Conservation (phyloP, 1,140 invertebrate genomes). For the Meloidogyne hapla region DNA sequence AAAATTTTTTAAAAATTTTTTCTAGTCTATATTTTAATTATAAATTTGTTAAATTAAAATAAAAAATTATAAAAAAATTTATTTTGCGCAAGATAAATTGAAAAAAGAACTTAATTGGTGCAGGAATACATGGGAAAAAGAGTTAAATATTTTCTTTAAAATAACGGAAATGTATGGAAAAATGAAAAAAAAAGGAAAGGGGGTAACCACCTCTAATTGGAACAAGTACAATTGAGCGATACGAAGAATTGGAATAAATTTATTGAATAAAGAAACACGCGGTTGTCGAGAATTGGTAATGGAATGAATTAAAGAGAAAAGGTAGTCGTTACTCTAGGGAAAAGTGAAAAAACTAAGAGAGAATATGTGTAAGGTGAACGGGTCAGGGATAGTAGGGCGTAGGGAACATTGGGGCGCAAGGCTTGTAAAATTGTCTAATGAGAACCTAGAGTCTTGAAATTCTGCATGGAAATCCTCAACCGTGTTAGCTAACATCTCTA, state of each 20-base stretch:
- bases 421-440: neutral
- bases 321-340: neutral
- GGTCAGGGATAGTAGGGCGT: neutral
- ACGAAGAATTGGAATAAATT: neutral
- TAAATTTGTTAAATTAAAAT: neutral
- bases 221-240: neutral
- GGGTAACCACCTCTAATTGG: neutral
- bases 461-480: neutral
- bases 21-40: neutral
- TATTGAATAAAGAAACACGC: neutral
- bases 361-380: neutral
- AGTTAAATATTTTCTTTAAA: neutral
- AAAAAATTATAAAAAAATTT: neutral
- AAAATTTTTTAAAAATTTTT: neutral
- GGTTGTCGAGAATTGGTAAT: neutral
- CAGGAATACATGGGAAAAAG: neutral
- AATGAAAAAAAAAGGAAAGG: neutral
- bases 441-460: neutral
- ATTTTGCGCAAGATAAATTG: neutral
- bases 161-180: neutral
- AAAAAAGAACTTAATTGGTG: constrained; percentile 11
- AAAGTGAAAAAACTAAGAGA: neutral
- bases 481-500: neutral
- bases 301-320: neutral
- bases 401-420: neutral